Evolutionary conservation across 2,888 invertebrate species (phyloP).

Genomic region (Tipula vernalis): DNA sequence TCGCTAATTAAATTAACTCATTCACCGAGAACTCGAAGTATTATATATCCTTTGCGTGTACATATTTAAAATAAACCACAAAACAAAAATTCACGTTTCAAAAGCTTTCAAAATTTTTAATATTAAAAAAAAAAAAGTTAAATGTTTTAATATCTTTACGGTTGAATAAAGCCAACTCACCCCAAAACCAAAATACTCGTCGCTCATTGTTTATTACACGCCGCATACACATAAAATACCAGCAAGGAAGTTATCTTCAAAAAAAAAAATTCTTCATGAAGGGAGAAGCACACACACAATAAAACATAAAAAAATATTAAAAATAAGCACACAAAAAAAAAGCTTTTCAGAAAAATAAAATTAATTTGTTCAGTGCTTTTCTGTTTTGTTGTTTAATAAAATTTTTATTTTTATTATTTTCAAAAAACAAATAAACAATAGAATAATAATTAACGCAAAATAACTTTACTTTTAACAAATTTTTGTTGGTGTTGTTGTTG

Average conservation of each 20-base stretch:
- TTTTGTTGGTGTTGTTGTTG: neutral
- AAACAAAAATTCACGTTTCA: neutral
- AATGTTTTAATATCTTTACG: neutral
- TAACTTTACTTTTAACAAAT: neutral
- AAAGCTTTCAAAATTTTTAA: neutral
- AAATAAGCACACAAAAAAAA: neutral
- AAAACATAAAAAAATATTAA: neutral
- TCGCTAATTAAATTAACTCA: neutral
- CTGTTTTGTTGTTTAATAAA: neutral
- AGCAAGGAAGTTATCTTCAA: neutral
- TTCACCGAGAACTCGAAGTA: neutral
- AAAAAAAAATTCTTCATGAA: neutral
- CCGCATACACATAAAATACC: neutral
- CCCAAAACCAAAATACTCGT: neutral
- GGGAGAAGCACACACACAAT: neutral
- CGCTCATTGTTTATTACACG: neutral
- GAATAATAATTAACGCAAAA: conserved; percentile 4
- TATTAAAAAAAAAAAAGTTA: neutral
- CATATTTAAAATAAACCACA: neutral
- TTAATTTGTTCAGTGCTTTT: neutral
- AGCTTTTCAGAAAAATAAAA: neutral
- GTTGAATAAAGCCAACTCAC: neutral
- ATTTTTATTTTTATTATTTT: too few species aligned
- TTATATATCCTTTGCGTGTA: neutral
- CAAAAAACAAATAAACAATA: neutral